Evolutionary conservation across 2,113 vertebrate species (phyloP), one percentile per base, ranked within the genome.

Genomic region (Apteryx mantelli): DNA sequence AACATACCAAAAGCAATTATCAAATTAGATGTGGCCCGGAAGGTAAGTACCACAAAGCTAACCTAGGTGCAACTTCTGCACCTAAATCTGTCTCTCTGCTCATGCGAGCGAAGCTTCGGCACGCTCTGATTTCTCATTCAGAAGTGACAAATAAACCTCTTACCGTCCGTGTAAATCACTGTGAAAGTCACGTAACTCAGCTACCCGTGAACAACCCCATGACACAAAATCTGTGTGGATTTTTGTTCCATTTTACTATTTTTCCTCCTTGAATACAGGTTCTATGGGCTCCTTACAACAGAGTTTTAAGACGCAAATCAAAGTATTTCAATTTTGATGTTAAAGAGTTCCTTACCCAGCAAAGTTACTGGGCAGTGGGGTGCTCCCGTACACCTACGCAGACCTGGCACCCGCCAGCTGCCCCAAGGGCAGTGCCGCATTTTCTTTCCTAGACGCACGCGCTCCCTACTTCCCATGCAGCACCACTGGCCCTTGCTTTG

Each of bases 1-100:
- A 92, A 96, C 66, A 84, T 89, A 84, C 94, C 58, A 9, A 77
- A 94, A 85, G 91, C 73, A 96, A 96, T 92, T 89, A 92, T 85
- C 64, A 4, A 34, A 25, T 38, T 22, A 66, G 83, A 77, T 55
- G 42, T 25, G 76, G 34, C 50, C 38, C 19, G 5, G 50, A 15
- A 1, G n/a, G 84, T 19, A 53, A 64, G 74, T 40, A 77, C 17
- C 53, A 16, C 68, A 7, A 34, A 71, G 46, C 83, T 70, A 95
- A 89, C 86, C 78, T 85, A 53, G 66, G 81, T 64, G 20, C 91
- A 28, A 0, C 88, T 71, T 9, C 15, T 28, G 24, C 18, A 1
- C 0, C 3, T 1, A 8, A 6, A 60, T 46, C 36, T 68, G 11
- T 0, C 2, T 1, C 25, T 19, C 22, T 92, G 55, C 63, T 79